phyloP scores from a whole-genome alignment of 1,140 invertebrate species.

The Globodera ellingtonae region DNA sequence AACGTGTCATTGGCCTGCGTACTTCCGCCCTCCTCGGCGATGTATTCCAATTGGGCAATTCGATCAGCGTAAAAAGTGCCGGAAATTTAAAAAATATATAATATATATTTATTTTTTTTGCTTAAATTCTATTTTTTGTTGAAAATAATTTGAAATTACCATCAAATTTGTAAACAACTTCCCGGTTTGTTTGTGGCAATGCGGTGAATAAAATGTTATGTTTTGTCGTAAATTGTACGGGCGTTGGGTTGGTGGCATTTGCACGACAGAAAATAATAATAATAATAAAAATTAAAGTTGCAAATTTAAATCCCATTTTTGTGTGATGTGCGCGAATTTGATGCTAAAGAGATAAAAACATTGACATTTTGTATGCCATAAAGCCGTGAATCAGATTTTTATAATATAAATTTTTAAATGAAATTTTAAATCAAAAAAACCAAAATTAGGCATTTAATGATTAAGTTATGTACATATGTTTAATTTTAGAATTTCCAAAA shows the following conservation, averaged over 20 bases:
- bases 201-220: background rate
- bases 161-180: background rate
- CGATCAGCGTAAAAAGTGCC: background rate
- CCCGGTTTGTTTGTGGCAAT: background rate
- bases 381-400: too few species aligned
- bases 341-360: too few species aligned
- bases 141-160: background rate
- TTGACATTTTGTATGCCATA: too few species aligned
- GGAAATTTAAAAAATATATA: too few species aligned
- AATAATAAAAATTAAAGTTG: background rate
- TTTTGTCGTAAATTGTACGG: background rate
- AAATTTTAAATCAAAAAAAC: too few species aligned
- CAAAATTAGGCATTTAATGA: too few species aligned
- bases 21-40: constrained; percentile 6
- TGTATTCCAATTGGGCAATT: constrained; percentile 5
- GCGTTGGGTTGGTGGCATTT: background rate
- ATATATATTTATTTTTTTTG: background rate
- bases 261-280: background rate
- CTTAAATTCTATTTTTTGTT: background rate
- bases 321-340: too few species aligned
- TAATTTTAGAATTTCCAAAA: too few species aligned
- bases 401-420: too few species aligned
- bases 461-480: too few species aligned
- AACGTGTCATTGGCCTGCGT: constrained; percentile 17
- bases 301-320: too few species aligned